phyloP scores from a whole-genome alignment of 2,113 vertebrate genomes.

The Oncorhynchus tshawytscha region DNA sequence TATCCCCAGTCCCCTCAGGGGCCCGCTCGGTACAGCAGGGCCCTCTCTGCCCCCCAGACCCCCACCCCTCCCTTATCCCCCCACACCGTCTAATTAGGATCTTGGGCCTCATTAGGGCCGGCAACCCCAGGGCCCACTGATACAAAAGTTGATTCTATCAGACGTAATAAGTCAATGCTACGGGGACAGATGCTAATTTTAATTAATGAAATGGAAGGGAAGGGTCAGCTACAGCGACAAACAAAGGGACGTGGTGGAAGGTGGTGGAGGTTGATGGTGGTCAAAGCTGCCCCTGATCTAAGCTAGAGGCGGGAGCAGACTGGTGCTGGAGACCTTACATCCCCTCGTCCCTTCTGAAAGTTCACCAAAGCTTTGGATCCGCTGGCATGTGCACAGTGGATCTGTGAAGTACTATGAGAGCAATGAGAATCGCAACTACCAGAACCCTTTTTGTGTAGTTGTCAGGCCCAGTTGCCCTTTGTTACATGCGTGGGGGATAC shows the following conservation, averaged over 20 bases:
- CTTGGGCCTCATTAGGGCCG: constrained; percentile 73
- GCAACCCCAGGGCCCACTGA: constrained; percentile 56
- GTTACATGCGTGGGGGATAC: not conserved
- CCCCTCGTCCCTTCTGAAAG: not conserved
- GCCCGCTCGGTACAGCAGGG: constrained; percentile 68
- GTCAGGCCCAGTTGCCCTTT: constrained; percentile 4
- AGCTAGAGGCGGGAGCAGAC: not conserved
- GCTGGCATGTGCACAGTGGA: not conserved
- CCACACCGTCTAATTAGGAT: constrained; percentile 75
- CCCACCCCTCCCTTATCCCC: constrained; percentile 27
- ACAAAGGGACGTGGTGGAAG: constrained; percentile 43
- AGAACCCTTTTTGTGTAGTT: not conserved
- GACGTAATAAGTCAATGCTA: constrained; percentile 81
- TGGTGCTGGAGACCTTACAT: not conserved
- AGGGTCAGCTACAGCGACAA: constrained; percentile 70
- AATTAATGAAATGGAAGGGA: constrained; percentile 78
- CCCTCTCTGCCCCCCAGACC: constrained; percentile 41
- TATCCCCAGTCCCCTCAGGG: constrained; percentile 60
- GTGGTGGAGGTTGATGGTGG: not conserved
- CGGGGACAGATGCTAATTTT: constrained; percentile 79
- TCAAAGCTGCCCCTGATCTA: constrained; percentile 19
- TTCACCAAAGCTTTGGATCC: constrained; percentile 13
- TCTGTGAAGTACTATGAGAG: not conserved
- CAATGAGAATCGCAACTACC: not conserved
- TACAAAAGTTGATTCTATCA: constrained; percentile 77